Conservation (phyloP, 1,140 invertebrate species). For the Berghia stephanieae region DNA sequence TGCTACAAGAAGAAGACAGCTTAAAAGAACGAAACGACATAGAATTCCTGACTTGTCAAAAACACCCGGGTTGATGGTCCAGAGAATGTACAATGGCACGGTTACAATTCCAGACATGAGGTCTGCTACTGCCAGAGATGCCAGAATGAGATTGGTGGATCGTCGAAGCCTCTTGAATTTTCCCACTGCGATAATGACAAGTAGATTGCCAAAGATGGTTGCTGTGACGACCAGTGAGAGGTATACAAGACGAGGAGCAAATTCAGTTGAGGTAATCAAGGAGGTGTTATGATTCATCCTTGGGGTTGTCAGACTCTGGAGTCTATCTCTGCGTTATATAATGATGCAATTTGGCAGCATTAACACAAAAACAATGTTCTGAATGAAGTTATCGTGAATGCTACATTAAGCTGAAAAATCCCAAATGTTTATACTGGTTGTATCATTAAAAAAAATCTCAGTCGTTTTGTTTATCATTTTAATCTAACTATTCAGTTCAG, state of each 20-base stretch:
- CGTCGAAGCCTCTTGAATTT: not conserved
- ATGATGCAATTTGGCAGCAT: too few species aligned
- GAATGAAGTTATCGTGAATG: too few species aligned
- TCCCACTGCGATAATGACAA: conserved; percentile 4
- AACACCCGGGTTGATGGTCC: not conserved
- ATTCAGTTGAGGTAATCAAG: too few species aligned
- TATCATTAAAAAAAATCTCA: too few species aligned
- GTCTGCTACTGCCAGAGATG: conserved; percentile 14
- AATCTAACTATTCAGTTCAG: too few species aligned
- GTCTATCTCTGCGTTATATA: too few species aligned
- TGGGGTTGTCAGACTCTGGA: too few species aligned
- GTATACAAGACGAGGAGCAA: not conserved
- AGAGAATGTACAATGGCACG: conserved; percentile 13
- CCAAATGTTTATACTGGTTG: too few species aligned
- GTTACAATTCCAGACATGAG: conserved; percentile 9
- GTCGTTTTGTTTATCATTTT: too few species aligned
- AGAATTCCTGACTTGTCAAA: not conserved
- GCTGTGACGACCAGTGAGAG: not conserved
- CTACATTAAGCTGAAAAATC: too few species aligned
- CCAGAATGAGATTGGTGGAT: conserved; percentile 10
- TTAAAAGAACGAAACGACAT: conserved; percentile 24
- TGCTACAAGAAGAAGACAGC: conserved; percentile 23
- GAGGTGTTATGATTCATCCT: too few species aligned
- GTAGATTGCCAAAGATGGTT: not conserved
- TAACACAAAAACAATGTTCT: too few species aligned